Conservation (phyloP, 2,113 vertebrate genomes). For the Abramis brama region DNA sequence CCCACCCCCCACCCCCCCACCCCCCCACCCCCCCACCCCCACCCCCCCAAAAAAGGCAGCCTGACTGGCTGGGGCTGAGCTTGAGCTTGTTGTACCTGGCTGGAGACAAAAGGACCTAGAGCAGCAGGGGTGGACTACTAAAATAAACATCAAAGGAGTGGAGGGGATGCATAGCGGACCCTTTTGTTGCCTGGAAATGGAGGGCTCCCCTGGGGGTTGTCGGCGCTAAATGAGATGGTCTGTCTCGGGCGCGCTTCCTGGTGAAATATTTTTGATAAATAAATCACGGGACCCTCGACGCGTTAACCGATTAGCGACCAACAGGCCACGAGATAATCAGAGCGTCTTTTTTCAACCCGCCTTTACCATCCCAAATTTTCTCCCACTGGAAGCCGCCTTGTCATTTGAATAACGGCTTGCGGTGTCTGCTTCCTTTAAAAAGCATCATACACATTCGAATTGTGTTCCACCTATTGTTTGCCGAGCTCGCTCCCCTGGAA, state of each 20-base stretch:
- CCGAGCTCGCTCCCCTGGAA: conserved; percentile 26
- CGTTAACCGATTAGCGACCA: conserved; percentile 71
- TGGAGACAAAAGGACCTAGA: conserved; percentile 73
- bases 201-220: conserved; percentile 74
- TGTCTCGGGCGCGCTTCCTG: conserved; percentile 79
- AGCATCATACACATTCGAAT: conserved; percentile 21
- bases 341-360: neutral
- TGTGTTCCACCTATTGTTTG: conserved; percentile 34
- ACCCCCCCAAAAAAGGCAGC: conserved; percentile 33
- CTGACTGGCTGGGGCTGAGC: conserved; percentile 41
- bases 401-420: conserved; percentile 33
- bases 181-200: conserved; percentile 84
- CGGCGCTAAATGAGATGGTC: conserved; percentile 78
- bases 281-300: conserved; percentile 74
- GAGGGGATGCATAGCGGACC: conserved; percentile 72
- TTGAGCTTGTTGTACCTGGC: conserved; percentile 80
- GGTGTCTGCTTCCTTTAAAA: conserved; percentile 6
- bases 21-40: neutral
- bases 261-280: conserved; percentile 80
- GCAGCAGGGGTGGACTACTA: conserved; percentile 76
- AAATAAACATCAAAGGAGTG: conserved; percentile 81
- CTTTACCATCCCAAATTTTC: conserved; percentile 11
- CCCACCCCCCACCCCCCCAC: neutral
- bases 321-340: conserved; percentile 34
- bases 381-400: neutral